Evolutionary conservation across 1,140 invertebrate species (phyloP).

Genomic region (Planococcus citri): DNA sequence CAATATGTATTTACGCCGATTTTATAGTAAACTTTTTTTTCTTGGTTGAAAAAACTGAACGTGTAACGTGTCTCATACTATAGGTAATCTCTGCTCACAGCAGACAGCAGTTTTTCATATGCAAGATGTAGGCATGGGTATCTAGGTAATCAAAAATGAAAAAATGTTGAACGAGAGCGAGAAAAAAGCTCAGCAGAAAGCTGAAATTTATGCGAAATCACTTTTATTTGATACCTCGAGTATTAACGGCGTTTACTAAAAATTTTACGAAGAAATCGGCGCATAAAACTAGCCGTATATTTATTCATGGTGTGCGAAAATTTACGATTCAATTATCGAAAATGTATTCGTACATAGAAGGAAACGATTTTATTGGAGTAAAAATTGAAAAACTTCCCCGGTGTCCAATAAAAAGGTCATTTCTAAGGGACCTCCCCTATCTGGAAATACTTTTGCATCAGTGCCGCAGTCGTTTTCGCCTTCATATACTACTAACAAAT

Average conservation of each 20-base stretch:
- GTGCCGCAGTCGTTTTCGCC: not conserved
- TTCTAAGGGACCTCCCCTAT: not conserved
- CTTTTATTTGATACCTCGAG: not conserved
- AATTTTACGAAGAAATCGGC: not conserved
- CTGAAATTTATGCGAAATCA: not conserved
- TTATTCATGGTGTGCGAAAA: not conserved
- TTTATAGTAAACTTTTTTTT: too few species aligned
- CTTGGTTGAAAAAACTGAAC: too few species aligned
- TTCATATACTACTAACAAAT: not conserved
- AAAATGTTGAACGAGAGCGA: too few species aligned
- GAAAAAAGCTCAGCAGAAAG: not conserved
- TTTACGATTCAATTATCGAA: not conserved
- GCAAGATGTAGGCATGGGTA: too few species aligned
- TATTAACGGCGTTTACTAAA: not conserved
- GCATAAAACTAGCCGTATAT: not conserved
- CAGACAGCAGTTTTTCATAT: too few species aligned
- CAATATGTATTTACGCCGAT: too few species aligned
- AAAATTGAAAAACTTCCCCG: not conserved
- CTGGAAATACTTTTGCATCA: not conserved
- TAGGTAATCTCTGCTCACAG: too few species aligned
- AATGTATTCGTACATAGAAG: not conserved
- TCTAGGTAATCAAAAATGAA: too few species aligned
- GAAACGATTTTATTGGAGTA: constrained; percentile 2
- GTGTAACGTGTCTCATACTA: too few species aligned
- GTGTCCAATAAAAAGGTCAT: constrained; percentile 6